Evolutionary conservation across 2,888 invertebrate species (phyloP).

Genomic region (Drosophila buzzatii): DNA sequence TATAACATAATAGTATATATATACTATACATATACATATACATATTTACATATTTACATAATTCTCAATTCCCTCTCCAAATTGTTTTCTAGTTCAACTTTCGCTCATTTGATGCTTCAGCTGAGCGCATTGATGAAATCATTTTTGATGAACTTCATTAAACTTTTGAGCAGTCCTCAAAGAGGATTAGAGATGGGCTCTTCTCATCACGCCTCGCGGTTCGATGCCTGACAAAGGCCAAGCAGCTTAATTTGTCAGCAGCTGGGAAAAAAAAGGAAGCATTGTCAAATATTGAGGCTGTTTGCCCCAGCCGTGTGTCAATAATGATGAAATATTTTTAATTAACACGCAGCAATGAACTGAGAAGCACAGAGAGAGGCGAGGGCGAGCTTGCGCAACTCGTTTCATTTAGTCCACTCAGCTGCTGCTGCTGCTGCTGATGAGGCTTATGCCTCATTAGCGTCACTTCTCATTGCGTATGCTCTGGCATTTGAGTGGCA

Average conservation of each 20-base stretch:
- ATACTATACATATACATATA: not conserved
- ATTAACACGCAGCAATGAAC: conserved; percentile 34
- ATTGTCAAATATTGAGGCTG: conserved; percentile 39
- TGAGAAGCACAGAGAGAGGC: not conserved
- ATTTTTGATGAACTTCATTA: conserved; percentile 35
- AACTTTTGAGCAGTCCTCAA: conserved; percentile 43
- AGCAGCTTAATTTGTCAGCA: conserved; percentile 71
- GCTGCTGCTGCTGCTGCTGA: conserved; percentile 4
- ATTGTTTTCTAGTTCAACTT: conserved; percentile 9
- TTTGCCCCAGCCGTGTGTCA: conserved; percentile 43
- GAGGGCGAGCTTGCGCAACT: not conserved
- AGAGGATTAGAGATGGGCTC: conserved; percentile 28
- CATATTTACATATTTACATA: not conserved
- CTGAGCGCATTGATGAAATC: conserved; percentile 22
- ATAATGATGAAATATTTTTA: conserved; percentile 75
- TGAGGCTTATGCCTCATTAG: conserved; percentile 69
- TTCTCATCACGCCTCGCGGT: too few species aligned
- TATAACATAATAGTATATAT: not conserved
- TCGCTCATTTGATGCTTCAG: conserved; percentile 29
- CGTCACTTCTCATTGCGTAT: conserved; percentile 63
- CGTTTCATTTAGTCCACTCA: not conserved
- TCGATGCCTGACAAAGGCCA: conserved; percentile 18
- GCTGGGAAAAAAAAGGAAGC: not conserved
- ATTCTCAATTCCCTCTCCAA: not conserved
- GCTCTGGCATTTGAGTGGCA: conserved; percentile 64